Evolutionary conservation across 37 sponge, comb jelly and placozoan species (phyloP).

Genomic region (Hormiphora californensis): DNA sequence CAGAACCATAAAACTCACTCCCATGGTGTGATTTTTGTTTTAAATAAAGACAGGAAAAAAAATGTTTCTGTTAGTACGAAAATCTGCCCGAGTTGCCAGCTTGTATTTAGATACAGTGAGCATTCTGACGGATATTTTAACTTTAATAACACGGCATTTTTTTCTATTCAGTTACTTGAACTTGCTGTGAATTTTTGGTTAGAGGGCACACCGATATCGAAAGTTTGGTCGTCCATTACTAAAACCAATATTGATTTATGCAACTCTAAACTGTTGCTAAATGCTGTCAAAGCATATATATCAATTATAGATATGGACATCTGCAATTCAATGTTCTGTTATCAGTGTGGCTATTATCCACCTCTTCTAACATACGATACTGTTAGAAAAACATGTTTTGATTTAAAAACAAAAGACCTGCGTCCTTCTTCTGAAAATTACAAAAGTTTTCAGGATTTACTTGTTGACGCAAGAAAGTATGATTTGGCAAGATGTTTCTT

Average conservation of each 20-base stretch:
- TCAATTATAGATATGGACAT: background rate
- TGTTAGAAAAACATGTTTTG: constrained; percentile 25
- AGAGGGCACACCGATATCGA: background rate
- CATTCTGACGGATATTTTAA: background rate
- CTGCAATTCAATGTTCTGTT: background rate
- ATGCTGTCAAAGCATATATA: constrained; percentile 9
- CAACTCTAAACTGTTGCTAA: background rate
- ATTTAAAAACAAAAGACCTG: background rate
- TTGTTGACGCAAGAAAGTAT: background rate
- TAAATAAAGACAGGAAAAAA: too few relatives aligned
- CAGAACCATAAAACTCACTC: too few relatives aligned
- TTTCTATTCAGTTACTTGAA: background rate
- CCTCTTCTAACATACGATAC: background rate
- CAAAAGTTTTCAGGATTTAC: background rate
- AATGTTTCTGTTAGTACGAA: background rate
- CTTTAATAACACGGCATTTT: background rate
- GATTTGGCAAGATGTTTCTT: constrained; percentile 1
- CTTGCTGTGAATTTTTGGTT: background rate
- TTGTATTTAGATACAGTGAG: constrained; percentile 4
- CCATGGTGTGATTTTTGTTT: too few relatives aligned
- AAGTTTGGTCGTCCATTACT: background rate
- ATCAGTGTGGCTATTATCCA: constrained; percentile 26
- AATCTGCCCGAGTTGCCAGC: background rate
- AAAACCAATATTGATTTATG: background rate
- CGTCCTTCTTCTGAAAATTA: background rate